Evolutionary conservation across 1,140 invertebrate species (phyloP).

Genomic region (Brachionus angularis): DNA sequence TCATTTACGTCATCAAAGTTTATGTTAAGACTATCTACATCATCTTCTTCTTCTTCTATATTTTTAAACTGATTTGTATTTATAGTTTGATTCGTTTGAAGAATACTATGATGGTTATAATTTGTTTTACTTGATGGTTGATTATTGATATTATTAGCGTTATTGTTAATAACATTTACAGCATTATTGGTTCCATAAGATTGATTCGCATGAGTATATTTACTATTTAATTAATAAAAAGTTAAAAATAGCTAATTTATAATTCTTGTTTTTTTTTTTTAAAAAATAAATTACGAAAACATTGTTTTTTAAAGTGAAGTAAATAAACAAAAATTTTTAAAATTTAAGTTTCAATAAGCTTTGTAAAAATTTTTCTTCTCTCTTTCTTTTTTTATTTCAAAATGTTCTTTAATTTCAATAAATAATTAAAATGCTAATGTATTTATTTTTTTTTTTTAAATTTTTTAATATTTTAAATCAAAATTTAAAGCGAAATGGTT

Average conservation of each 20-base stretch:
- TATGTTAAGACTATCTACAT: slow-evolving; percentile 34
- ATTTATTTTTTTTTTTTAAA: no score
- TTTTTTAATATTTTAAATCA: no score
- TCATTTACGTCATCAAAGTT: slow-evolving; percentile 40
- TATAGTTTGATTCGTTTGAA: neutral
- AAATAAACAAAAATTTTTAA: no score
- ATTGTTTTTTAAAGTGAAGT: slow-evolving; percentile 1
- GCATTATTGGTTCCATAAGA: neutral
- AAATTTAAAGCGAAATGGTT: no score
- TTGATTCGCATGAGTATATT: neutral
- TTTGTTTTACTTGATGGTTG: neutral
- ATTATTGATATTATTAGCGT: no score
- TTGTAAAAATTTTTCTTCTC: neutral
- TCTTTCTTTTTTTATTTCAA: no score
- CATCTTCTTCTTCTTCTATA: slow-evolving; percentile 26
- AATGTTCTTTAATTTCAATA: no score
- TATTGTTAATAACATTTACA: neutral
- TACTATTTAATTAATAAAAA: neutral
- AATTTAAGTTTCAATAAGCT: neutral
- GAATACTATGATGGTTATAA: neutral
- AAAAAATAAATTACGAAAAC: slow-evolving; percentile 24
- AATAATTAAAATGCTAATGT: no score
- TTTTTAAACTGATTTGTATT: neutral
- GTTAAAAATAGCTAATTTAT: neutral
- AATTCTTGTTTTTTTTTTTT: no score